Base-by-base conservation (phyloP, 64 coral and sea anemone genomes). In the Astreopora myriophthalma region DNA sequence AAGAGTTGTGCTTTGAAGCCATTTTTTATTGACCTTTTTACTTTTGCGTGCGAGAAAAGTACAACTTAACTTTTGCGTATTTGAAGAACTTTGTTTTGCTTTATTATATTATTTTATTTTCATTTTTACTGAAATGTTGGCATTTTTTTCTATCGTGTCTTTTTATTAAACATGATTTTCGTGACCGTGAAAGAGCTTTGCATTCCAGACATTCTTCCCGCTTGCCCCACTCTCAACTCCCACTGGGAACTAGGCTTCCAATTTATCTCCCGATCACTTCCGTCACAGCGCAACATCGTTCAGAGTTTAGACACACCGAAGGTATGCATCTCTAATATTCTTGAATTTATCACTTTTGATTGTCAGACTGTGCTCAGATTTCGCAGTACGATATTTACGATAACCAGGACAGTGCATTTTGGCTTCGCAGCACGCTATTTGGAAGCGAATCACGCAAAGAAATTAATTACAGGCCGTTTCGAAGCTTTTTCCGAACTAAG, bases 281-380 rank as follows among this genome's bases (percentile, higher is more conserved):
- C 70, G 70, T 33, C 38, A 5, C 14, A 38, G 8, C 33, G 32
- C 16, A 71, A 13, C 28, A 73, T 73, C 70, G 19, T 22, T 73
- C 34, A 33, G 34, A 37, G 33, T 38, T 73, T 20, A 33, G 2
- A 37, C 37, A 24, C 23, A 66, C 27, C 62, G 16, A 19, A 73
- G 70, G 70, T 73, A 73, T 73, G 70, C 3, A 37, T 32, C 70
- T 73, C 70, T 5, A 38, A 73, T 73, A 73, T 73, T 19, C 34
- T 73, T 73, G 3, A 34, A 37, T 37, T 14, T 35, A 38, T 22
- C 70, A 38, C 16, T 12, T 73, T 73, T 32, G 67, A 37, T 5
- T 19, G 70, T 38, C 14, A 73, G 70, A 22, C 20, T 20, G 33
- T 73, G 70, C 19, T 73, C 32, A 38, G 32, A 36, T 35, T 73